A percentile compares a stretch with the other conserved stretches of the same genome.
Conservation (phyloP, 1,140 invertebrate genomes). For the Caerostris darwini region DNA sequence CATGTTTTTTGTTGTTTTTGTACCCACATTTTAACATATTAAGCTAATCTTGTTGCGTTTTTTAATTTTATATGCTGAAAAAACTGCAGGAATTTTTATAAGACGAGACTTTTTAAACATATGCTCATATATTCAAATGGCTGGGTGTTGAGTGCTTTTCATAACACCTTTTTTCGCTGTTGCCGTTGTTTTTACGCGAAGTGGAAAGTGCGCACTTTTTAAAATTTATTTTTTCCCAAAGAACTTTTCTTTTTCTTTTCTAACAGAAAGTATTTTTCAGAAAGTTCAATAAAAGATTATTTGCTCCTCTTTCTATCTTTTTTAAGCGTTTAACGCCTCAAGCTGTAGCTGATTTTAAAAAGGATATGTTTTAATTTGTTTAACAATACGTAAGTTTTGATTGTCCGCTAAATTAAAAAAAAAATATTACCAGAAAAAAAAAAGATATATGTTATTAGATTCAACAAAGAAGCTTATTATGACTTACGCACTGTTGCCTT, state of each 20-base stretch:
- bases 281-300: neutral
- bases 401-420: slow-evolving; percentile 9
- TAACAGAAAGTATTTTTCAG: neutral
- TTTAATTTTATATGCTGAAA: too few relatives aligned
- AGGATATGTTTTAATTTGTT: slow-evolving; percentile 38
- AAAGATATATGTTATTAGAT: slow-evolving; percentile 1
- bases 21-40: too few relatives aligned
- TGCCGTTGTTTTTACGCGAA: too few relatives aligned
- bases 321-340: neutral
- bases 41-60: too few relatives aligned
- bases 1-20: too few relatives aligned
- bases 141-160: too few relatives aligned
- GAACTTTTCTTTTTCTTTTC: neutral
- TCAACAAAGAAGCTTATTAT: slow-evolving; percentile 37
- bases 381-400: slow-evolving; percentile 42
- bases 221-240: too few relatives aligned
- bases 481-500: slow-evolving; percentile 53
- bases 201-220: neutral
- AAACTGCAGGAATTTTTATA: too few relatives aligned
- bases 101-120: too few relatives aligned
- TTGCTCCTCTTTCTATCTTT: neutral
- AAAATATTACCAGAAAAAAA: neutral
- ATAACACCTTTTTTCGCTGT: too few relatives aligned
- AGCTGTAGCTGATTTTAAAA: neutral
- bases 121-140: too few relatives aligned